A percentile compares a stretch with the other conserved stretches of the same genome.
Evolutionary conservation across 2,888 invertebrate species (phyloP).

Genomic region (Bombylius major): DNA sequence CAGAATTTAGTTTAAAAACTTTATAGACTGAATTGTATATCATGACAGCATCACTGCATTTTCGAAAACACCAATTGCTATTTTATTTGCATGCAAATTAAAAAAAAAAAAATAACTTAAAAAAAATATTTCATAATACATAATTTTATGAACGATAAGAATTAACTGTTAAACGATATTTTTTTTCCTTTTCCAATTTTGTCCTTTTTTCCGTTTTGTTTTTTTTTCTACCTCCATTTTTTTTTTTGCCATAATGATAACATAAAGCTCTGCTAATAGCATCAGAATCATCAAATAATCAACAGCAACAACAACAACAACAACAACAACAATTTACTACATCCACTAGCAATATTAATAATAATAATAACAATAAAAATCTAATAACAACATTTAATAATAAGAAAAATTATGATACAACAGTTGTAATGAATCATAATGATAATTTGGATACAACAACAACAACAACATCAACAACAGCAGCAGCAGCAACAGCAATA

Average conservation of each 20-base stretch:
- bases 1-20: no score
- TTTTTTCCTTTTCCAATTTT: not conserved
- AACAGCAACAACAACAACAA: slow-evolving; percentile 15
- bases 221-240: not conserved
- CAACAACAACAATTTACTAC: slow-evolving; percentile 9
- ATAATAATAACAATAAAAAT: no score
- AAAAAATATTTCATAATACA: no score
- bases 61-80: no score
- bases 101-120: no score
- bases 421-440: not conserved
- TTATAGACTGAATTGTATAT: no score
- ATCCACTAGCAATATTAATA: slow-evolving; percentile 10
- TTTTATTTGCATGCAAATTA: no score
- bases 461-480: no score
- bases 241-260: not conserved
- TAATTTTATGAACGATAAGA: slow-evolving; percentile 14
- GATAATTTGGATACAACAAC: no score
- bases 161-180: slow-evolving; percentile 7
- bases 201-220: not conserved
- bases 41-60: no score
- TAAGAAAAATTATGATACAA: not conserved
- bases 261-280: slow-evolving; percentile 19
- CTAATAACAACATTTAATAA: not conserved
- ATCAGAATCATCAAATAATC: slow-evolving; percentile 15
- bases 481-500: not conserved